Evolutionary conservation across 2,888 invertebrate species (phyloP).

Genomic region (Entomobrya proxima): DNA sequence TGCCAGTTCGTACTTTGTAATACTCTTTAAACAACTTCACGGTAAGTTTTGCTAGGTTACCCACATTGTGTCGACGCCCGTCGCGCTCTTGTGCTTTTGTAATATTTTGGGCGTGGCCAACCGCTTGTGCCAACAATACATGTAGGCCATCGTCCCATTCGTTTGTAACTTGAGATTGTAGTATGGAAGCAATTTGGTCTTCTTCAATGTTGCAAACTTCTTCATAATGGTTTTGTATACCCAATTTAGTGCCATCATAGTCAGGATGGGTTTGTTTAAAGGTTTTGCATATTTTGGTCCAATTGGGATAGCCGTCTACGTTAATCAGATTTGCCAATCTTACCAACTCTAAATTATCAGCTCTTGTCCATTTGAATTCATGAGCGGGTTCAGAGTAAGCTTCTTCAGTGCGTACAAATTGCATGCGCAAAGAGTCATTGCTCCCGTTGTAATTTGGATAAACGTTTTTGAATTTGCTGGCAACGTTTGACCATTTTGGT

Average conservation of each 20-base stretch:
- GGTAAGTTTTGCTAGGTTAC: background rate
- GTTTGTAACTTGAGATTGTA: background rate
- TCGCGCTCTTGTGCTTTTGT: conserved; percentile 5
- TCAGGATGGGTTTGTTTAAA: background rate
- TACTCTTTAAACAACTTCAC: background rate
- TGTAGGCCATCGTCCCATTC: background rate
- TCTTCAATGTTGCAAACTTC: background rate
- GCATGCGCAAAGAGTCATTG: too few species aligned
- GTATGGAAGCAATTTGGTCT: background rate
- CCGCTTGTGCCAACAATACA: background rate
- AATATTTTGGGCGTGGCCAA: background rate
- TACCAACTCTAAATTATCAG: too few species aligned
- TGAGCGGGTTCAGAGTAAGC: too few species aligned
- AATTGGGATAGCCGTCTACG: conserved; percentile 1
- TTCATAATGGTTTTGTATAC: background rate
- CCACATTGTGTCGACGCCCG: background rate
- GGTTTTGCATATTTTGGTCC: background rate
- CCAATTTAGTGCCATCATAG: background rate
- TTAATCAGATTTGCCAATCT: too few species aligned
- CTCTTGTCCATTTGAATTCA: too few species aligned
- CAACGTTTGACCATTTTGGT: too few species aligned
- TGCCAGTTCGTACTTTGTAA: background rate
- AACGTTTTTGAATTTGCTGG: too few species aligned
- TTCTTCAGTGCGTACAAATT: too few species aligned
- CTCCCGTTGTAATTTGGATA: too few species aligned